Evolutionary conservation across 1,140 invertebrate genomes (phyloP).

Genomic region (Acromyrmex charruanus): DNA sequence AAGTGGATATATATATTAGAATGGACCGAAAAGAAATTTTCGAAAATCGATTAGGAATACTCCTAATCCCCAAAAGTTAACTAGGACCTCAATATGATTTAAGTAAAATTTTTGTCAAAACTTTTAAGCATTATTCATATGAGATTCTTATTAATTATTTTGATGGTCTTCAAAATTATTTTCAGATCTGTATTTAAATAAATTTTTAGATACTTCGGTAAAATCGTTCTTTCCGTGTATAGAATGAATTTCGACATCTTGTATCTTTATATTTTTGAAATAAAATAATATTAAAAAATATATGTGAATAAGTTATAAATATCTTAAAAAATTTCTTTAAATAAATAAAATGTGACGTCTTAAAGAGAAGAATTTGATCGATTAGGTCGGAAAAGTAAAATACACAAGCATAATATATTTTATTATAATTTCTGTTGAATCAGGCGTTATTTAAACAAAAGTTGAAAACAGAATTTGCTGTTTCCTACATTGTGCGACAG

Average conservation of each 20-base stretch:
- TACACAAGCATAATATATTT: constrained; percentile 27
- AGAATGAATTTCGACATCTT: not conserved
- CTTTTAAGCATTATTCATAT: no score
- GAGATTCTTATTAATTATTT: no score
- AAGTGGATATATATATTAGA: no score
- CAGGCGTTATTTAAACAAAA: constrained; percentile 19
- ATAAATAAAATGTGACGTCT: not conserved
- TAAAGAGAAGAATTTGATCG: constrained; percentile 22
- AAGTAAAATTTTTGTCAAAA: no score
- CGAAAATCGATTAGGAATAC: no score
- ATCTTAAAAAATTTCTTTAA: not conserved
- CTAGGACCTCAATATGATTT: no score
- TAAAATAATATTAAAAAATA: not conserved
- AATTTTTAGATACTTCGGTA: no score
- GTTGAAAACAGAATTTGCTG: constrained; percentile 13
- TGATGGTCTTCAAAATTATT: no score
- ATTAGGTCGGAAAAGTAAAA: not conserved
- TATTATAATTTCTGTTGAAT: constrained; percentile 14
- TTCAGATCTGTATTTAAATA: no score
- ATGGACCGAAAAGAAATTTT: no score
- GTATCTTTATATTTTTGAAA: not conserved
- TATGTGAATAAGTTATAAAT: not conserved
- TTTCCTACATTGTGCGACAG: not conserved
- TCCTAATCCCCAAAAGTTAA: no score
- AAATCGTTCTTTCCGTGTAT: no score